Evolutionary conservation across 2,888 invertebrate species (phyloP), one percentile per base, ranked within the genome.

Genomic region (Nipponacmea schrenckii): DNA sequence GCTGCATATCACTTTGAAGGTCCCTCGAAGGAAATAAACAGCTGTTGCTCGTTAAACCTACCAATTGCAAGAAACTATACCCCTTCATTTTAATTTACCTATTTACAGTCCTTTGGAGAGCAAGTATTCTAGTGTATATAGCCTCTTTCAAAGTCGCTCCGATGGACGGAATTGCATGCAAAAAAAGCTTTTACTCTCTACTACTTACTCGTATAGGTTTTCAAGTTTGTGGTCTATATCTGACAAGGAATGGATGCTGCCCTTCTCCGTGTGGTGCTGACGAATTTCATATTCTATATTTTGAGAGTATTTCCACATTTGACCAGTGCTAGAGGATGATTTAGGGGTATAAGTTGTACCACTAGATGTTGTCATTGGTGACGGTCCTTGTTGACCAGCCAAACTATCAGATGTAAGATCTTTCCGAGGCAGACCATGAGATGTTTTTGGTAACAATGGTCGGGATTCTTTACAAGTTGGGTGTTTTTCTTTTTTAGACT

Each of bases 151-250:
- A n/a, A n/a, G n/a, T n/a, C n/a, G n/a, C n/a, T n/a, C n/a, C n/a
- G n/a, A n/a, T n/a, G n/a, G n/a, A n/a, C n/a, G n/a, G n/a, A n/a
- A n/a, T n/a, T n/a, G n/a, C n/a, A n/a, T n/a, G n/a, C n/a, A n/a
- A n/a, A n/a, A n/a, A n/a, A n/a, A n/a, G n/a, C n/a, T n/a, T n/a
- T n/a, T n/a, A n/a, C n/a, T n/a, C n/a, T n/a, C n/a, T n/a, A n/a
- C 7, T 39, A 79, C 86, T 83, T 76, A 87, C 87, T 79, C 80
- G 56, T 85, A 79, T 45, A 87, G 75, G 68, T 76, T 77, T 24
- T 85, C 84, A 15, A 87, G 79, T 62, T 84, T 70, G n/a, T 76
- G 76, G 71, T 87, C 86, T 26, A 87, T 84, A 67, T 87, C 86
- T 24, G 78, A 70, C n/a, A 84, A 70, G 10, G 78, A 79, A 10